These are phyloP conservation scores for Pachydiplax longipennis DNA, from an alignment of 2,888 invertebrate species.

Conservation along the genomic window DNA sequence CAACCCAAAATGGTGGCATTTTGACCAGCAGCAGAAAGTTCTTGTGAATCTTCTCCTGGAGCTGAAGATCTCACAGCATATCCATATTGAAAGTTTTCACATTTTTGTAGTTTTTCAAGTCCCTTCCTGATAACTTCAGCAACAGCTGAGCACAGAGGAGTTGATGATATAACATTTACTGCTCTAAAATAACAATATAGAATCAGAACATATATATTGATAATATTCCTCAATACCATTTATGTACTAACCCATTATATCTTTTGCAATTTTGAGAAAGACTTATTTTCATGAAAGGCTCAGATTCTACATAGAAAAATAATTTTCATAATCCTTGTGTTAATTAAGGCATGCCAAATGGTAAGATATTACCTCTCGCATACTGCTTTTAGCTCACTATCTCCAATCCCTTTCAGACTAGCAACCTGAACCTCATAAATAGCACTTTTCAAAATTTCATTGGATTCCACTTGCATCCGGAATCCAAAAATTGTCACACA, in stretches of 20 bases:
- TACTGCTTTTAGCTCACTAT: constrained; percentile 62
- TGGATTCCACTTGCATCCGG: constrained; percentile 65
- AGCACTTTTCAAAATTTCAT: constrained; percentile 61
- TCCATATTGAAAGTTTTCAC: neutral
- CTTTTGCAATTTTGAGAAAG: too few relatives aligned
- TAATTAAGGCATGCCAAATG: too few relatives aligned
- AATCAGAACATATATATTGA: neutral
- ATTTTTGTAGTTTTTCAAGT: constrained; percentile 54
- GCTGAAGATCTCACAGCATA: constrained; percentile 77
- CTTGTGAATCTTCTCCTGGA: constrained; percentile 80
- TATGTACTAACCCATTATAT: neutral
- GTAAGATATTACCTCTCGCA: constrained; percentile 60
- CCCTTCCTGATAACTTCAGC: constrained; percentile 55
- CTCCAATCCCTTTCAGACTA: constrained; percentile 60
- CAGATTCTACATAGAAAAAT: neutral
- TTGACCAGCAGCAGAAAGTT: constrained; percentile 84
- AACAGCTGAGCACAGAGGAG: constrained; percentile 58
- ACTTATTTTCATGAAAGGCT: neutral
- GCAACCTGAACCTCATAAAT: constrained; percentile 65
- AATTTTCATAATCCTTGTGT: too few relatives aligned
- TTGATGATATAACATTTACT: constrained; percentile 47
- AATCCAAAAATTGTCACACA: constrained; percentile 72
- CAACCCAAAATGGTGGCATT: constrained; percentile 81
- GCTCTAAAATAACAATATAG: constrained; percentile 49
- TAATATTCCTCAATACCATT: neutral